These are phyloP conservation scores for Limnodromus scolopaceus DNA, from an alignment of 2,797 vertebrate species.

Conservation along the genomic window DNA sequence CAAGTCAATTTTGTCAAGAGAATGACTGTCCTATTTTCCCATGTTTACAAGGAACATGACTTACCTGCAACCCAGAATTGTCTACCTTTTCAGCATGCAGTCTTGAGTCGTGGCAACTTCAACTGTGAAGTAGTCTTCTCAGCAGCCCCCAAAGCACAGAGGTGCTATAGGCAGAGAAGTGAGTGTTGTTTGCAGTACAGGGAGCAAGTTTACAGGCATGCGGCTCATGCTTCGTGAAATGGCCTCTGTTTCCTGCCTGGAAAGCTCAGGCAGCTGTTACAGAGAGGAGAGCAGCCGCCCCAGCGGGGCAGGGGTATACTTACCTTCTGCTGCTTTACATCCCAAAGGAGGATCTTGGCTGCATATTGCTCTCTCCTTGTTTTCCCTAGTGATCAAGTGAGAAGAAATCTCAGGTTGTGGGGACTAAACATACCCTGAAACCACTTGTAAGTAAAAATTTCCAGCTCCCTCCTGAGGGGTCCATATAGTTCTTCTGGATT, in stretches of 20 bases:
- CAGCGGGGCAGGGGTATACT: background rate
- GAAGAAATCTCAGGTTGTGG: background rate
- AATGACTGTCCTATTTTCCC: background rate
- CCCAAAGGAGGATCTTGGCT: background rate
- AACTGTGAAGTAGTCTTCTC: background rate
- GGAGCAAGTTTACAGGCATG: background rate
- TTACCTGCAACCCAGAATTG: background rate
- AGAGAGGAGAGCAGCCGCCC: background rate
- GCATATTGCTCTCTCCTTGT: background rate
- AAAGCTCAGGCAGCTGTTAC: background rate
- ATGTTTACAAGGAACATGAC: background rate
- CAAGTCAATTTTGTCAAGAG: background rate
- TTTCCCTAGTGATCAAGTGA: background rate
- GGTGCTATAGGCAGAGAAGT: background rate
- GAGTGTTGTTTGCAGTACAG: background rate
- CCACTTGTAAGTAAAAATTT: conserved; percentile 1
- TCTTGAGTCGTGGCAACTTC: background rate
- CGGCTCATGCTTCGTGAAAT: background rate
- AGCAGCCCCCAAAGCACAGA: background rate
- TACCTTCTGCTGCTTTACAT: background rate
- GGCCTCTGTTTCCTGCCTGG: background rate
- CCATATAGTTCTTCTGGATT: background rate
- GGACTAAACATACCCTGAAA: conserved; percentile 6
- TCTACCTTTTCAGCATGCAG: background rate
- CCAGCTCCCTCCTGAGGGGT: background rate